Percentiles rank a stretch among this genome's conserved stretches.
phyloP scores from a whole-genome alignment of 2,113 vertebrate genomes.

The Setophaga petechia region DNA sequence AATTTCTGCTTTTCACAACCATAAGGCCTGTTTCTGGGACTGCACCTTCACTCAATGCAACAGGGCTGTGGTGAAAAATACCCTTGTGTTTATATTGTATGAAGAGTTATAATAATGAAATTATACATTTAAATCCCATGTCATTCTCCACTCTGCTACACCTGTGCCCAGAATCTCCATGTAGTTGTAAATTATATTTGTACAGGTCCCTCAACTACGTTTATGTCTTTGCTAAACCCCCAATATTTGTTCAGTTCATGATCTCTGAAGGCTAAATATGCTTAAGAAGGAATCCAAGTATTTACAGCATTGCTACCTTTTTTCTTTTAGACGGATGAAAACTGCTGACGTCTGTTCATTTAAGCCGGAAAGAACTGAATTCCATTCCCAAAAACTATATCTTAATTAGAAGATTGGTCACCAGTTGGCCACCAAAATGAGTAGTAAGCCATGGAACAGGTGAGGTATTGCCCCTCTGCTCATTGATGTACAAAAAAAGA shows the following conservation, averaged over 20 bases:
- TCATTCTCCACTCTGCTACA: background rate
- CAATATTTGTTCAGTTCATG: background rate
- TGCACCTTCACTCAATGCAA: background rate
- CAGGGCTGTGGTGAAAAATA: background rate
- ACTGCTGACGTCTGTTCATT: background rate
- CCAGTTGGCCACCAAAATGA: background rate
- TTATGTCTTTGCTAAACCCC: background rate
- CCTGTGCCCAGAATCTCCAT: background rate
- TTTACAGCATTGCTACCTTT: background rate
- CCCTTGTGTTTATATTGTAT: background rate
- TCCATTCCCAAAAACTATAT: background rate
- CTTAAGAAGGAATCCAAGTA: background rate
- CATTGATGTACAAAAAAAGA: background rate
- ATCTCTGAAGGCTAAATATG: background rate
- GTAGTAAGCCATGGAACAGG: background rate
- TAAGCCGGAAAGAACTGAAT: background rate
- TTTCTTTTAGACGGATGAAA: background rate
- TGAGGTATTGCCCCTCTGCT: background rate
- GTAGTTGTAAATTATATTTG: background rate
- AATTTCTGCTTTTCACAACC: background rate
- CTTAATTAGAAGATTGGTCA: background rate
- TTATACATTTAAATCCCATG: rapidly evolving
- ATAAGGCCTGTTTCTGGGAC: background rate
- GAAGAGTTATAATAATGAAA: background rate
- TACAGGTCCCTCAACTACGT: background rate